Evolutionary conservation across 1,140 invertebrate species (phyloP), one percentile per base, ranked within the genome.

Genomic region (Coptotermes formosanus): DNA sequence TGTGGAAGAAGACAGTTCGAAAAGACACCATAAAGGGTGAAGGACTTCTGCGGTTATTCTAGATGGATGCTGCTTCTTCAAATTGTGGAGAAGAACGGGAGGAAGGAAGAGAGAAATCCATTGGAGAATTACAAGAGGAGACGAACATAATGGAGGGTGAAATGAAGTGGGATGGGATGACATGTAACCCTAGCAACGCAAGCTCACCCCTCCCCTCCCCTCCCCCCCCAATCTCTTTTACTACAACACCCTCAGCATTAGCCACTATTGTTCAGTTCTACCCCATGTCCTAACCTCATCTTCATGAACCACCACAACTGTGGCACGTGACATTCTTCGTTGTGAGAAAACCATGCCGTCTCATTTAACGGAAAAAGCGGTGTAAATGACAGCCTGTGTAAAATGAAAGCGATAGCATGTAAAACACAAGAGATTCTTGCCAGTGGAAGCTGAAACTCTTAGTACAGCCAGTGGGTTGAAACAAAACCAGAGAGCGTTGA

Each of bases 101-200:
- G 16, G n/a, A 12, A 64, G 59, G 38, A 64, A n/a, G 59, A 30
- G 64, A 75, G 64, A 75, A 75, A 75, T 75, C 25, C 64, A n/a
- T 75, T 16, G 7, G 64, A 75, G 64, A 75, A 30, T 75, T 75
- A 75, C n/a, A 75, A 16, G n/a, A 75, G n/a, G 64, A 75, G 64
- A 75, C 64, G 30, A 83, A 83, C 82, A n/a, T 25, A 43, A 83
- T 43, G 82, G 32, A 83, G 82, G 82, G 82, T 83, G 82, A 83
- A 83, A 83, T 83, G 32, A 32, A 44, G 43, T 83, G 82, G 43
- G 82, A 43, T 52, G 32, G 12, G 43, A 83, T 52, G 30, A 23
- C 11, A 30, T 7, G 82, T 83, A 83, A 83, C 82, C 82, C 43
- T 83, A 32, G 82, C 82, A 83, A 83, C 82, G 64, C n/a, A n/a